Percentiles rank a stretch among this genome's conserved stretches.
These are phyloP conservation scores for Pseudochirops corinnae DNA, from an alignment of 2,797 vertebrate species.

Conservation along the genomic window DNA sequence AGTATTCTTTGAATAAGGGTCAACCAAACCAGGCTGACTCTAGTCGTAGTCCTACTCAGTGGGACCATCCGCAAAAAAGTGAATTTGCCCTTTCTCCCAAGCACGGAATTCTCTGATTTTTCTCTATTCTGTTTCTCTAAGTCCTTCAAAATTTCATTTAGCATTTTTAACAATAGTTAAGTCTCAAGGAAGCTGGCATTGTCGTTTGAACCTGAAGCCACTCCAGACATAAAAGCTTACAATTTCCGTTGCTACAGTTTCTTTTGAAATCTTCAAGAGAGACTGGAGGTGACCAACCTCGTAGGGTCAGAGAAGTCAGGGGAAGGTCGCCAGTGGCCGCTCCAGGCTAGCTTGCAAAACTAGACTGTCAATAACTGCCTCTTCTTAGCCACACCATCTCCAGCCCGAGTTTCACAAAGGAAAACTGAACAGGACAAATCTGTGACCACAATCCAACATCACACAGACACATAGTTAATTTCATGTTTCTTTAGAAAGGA, in stretches of 20 bases:
- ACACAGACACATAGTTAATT: not conserved
- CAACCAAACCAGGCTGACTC: not conserved
- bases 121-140: not conserved
- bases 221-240: not conserved
- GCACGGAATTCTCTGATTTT: not conserved
- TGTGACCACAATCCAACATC: not conserved
- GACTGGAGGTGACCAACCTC: not conserved
- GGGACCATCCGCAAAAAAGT: not conserved
- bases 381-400: not conserved
- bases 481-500: not conserved
- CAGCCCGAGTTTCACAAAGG: not conserved
- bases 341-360: not conserved
- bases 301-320: not conserved
- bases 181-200: not conserved
- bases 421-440: not conserved
- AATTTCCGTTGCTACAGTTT: not conserved
- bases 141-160: not conserved
- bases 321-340: not conserved
- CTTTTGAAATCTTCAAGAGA: slow-evolving; percentile 1
- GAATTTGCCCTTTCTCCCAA: not conserved
- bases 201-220: not conserved
- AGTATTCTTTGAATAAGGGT: not conserved
- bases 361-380: not conserved
- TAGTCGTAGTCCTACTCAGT: not conserved
- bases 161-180: slow-evolving; percentile 6